Percentiles rank a stretch among this genome's conserved stretches.
phyloP scores from a whole-genome alignment of 2,888 invertebrate genomes.

The Latheticus oryzae region DNA sequence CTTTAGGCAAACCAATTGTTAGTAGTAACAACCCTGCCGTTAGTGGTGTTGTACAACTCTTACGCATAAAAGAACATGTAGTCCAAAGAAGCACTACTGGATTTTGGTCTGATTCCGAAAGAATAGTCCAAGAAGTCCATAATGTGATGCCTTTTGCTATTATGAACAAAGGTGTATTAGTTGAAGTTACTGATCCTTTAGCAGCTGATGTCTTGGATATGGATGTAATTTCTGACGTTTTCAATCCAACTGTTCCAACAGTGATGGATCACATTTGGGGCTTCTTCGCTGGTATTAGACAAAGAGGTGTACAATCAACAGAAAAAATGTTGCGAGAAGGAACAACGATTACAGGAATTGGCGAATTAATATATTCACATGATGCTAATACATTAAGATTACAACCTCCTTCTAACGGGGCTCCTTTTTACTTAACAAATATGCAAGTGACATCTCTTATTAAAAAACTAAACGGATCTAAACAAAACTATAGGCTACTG shows the following conservation, averaged over 20 bases:
- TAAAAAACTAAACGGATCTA: constrained; percentile 78
- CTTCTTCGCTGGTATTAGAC: constrained; percentile 85
- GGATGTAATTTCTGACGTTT: constrained; percentile 85
- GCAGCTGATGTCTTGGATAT: constrained; percentile 81
- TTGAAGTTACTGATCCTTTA: constrained; percentile 82
- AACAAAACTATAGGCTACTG: constrained; percentile 74
- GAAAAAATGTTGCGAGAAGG: constrained; percentile 89
- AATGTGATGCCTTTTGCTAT: constrained; percentile 86
- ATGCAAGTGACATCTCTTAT: constrained; percentile 81
- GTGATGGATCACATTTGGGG: constrained; percentile 87
- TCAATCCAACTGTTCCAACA: constrained; percentile 80
- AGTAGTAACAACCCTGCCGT: constrained; percentile 80
- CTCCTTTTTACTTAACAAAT: constrained; percentile 83
- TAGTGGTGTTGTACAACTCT: constrained; percentile 82
- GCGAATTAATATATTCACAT: constrained; percentile 77
- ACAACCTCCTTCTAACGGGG: constrained; percentile 78
- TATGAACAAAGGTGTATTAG: constrained; percentile 70
- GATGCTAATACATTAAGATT: constrained; percentile 73
- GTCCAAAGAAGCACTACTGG: constrained; percentile 86
- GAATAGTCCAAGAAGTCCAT: constrained; percentile 81
- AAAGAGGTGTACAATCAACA: constrained; percentile 86
- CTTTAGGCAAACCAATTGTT: constrained; percentile 79
- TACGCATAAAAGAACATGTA: constrained; percentile 85
- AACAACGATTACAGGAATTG: constrained; percentile 82
- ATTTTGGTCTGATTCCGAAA: constrained; percentile 86